phyloP scores from a whole-genome alignment of 2,888 invertebrate genomes.

The Agonopterix arenella region DNA sequence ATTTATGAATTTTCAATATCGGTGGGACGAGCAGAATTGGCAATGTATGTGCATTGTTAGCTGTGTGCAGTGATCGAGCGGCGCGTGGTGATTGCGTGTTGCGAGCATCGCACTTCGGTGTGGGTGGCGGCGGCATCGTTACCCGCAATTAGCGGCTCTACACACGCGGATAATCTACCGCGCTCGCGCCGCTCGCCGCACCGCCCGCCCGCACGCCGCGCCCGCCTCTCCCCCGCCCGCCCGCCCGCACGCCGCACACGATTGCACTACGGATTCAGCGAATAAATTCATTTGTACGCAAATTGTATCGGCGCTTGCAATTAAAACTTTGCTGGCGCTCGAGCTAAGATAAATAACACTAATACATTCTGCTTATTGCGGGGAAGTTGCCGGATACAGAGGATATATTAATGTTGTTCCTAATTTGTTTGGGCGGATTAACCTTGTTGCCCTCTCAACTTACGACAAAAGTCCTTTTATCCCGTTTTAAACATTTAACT shows the following conservation, averaged over 20 bases:
- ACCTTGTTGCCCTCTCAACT: constrained; percentile 58
- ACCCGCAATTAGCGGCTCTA: constrained; percentile 71
- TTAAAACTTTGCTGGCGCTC: constrained; percentile 75
- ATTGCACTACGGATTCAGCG: constrained; percentile 71
- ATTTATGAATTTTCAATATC: constrained; percentile 8
- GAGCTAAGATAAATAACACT: constrained; percentile 76
- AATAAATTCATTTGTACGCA: constrained; percentile 77
- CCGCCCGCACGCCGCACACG: constrained; percentile 35
- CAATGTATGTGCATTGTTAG: not conserved
- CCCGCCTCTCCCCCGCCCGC: constrained; percentile 28
- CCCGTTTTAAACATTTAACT: constrained; percentile 4
- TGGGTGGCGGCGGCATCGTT: constrained; percentile 34
- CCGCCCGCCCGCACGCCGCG: constrained; percentile 18
- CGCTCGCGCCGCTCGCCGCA: constrained; percentile 22
- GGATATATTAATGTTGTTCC: constrained; percentile 74
- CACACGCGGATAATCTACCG: constrained; percentile 66
- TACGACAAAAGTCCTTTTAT: constrained; percentile 52
- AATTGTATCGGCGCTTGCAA: constrained; percentile 77
- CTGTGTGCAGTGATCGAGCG: constrained; percentile 7
- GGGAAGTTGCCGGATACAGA: constrained; percentile 67
- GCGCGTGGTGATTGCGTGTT: constrained; percentile 17
- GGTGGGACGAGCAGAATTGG: not conserved
- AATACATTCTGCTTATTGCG: constrained; percentile 76
- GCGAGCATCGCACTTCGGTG: constrained; percentile 6
- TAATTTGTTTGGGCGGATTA: constrained; percentile 73